Conservation (phyloP, 2,113 vertebrate genomes). For the Psilopsiagon aymara region DNA sequence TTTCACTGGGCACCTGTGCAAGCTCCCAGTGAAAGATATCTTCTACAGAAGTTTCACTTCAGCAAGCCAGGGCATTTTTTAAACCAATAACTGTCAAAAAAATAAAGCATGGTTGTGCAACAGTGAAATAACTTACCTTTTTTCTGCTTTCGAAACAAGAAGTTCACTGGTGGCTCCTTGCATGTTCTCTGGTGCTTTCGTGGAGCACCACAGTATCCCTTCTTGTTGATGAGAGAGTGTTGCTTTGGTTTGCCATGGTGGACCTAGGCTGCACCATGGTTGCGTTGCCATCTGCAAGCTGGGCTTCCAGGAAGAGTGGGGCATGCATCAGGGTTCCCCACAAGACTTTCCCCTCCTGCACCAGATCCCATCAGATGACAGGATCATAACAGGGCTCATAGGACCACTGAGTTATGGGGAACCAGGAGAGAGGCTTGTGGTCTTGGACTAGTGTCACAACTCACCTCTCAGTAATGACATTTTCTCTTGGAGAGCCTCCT, state of each 20-base stretch:
- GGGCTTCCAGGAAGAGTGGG: not conserved
- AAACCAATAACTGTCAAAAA: not conserved
- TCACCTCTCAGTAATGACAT: accelerated
- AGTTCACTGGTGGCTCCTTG: not conserved
- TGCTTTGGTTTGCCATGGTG: not conserved
- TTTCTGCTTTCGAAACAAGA: not conserved
- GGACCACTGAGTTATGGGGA: not conserved
- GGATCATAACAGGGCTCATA: accelerated
- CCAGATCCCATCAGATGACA: not conserved
- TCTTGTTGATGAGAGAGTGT: not conserved
- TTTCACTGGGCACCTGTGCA: not conserved
- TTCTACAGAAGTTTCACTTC: not conserved
- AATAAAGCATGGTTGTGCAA: not conserved
- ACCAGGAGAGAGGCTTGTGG: not conserved
- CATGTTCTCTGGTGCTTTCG: not conserved
- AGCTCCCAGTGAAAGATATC: not conserved
- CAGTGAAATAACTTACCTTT: not conserved
- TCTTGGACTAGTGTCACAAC: not conserved
- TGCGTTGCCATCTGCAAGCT: not conserved
- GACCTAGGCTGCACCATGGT: accelerated
- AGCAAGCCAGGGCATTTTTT: not conserved
- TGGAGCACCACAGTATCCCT: not conserved
- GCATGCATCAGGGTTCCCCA: accelerated
- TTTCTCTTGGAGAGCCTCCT: not conserved
- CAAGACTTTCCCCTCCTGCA: not conserved